Evolutionary conservation across 1,140 invertebrate genomes (phyloP), one percentile per base, ranked within the genome.

Genomic region (Antheraea mylitta): DNA sequence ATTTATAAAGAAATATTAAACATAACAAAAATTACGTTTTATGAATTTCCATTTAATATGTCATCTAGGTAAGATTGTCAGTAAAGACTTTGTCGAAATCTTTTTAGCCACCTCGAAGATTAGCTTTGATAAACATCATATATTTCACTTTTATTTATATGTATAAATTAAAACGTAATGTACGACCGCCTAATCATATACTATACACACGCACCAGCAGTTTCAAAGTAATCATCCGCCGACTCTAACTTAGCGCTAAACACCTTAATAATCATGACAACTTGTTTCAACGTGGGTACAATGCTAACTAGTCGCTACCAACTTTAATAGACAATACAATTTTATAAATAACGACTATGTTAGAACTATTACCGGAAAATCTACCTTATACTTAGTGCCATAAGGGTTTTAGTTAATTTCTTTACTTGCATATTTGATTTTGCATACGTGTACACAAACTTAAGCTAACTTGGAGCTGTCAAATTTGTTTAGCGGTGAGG

Each of bases 401-500:
- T 76, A 78, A 76, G 42, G 73, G 10, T 37, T n/a, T 37, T 62
- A 63, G 30, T 38, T 48, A 70, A 64, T 72, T 78, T 42, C 48
- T 38, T 45, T 60, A 48, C 18, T 58, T 70, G 69, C 73, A 77
- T 64, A 73, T 69, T 53, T 72, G 83, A 78, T 60, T 83, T 85
- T 83, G 83, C 70, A 74, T 73, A 77, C 73, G 73, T 78, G 74
- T 85, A 82, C 79, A 81, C 81, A 82, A 89, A 90, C 83, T 90
- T 88, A 70, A 77, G 77, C 79, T 84, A 90, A 92, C 77, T 92
- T 87, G 76, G 76, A 89, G 87, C 89, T 91, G 89, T 91, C 89
- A 91, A 90, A 91, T 90, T 90, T 91, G 89, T 89, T 91, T 87
- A 91, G 89, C 82, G 86, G 89, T 86, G 77, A 85, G 80, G 82